These are phyloP conservation scores for Nyctibius bracteatus DNA, from an alignment of 2,113 vertebrate species.

Conservation along the genomic window DNA sequence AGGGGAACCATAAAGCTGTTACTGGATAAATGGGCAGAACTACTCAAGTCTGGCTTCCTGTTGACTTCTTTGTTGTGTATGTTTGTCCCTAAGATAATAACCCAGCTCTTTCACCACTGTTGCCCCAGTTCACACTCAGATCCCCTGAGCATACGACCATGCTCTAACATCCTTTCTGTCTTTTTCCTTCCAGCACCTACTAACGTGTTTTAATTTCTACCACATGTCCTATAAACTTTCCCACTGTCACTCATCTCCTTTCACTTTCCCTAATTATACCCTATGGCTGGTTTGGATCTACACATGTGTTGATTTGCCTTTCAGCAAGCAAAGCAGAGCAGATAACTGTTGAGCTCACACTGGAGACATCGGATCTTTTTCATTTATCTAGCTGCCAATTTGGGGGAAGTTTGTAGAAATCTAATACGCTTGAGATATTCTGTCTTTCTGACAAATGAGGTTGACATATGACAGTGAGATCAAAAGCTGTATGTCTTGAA, in stretches of 20 bases:
- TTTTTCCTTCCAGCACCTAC: background rate
- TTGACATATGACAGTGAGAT: background rate
- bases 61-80: background rate
- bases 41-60: background rate
- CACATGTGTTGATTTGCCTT: slow-evolving; percentile 20
- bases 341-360: background rate
- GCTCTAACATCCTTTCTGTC: background rate
- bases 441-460: background rate
- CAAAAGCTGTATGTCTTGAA: background rate
- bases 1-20: background rate
- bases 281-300: background rate
- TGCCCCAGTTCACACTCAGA: background rate
- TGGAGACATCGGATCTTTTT: background rate
- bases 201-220: background rate
- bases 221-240: slow-evolving; percentile 4
- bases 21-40: background rate
- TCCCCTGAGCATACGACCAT: background rate
- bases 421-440: background rate
- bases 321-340: background rate
- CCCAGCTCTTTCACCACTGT: background rate
- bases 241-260: slow-evolving; percentile 33
- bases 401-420: background rate
- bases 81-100: background rate
- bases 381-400: background rate
- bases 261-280: slow-evolving; percentile 54